phyloP scores from a whole-genome alignment of 2,888 invertebrate genomes.

The Myopa testacea region DNA sequence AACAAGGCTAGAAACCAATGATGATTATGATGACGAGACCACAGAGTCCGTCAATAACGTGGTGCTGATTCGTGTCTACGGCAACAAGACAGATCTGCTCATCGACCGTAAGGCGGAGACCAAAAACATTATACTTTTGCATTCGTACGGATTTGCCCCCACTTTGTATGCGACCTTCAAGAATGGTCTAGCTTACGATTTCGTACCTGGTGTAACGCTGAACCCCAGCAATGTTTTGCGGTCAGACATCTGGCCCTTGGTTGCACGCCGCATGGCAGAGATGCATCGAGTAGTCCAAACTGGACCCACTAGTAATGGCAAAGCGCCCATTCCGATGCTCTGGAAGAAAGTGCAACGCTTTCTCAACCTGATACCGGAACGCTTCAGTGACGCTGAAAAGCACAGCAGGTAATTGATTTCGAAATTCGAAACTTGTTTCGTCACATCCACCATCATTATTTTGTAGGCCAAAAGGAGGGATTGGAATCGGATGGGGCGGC shows the following conservation, averaged over 20 bases:
- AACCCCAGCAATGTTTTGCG: constrained; percentile 74
- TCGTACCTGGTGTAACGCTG: constrained; percentile 84
- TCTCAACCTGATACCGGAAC: constrained; percentile 78
- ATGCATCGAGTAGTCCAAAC: constrained; percentile 76
- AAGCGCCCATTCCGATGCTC: constrained; percentile 73
- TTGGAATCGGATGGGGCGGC: constrained; percentile 44
- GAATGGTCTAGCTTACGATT: constrained; percentile 94
- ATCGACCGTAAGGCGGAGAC: constrained; percentile 90
- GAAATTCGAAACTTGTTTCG: constrained; percentile 45
- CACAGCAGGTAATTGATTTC: constrained; percentile 75
- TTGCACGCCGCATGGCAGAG: constrained; percentile 86
- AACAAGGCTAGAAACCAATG: neutral
- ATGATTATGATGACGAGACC: neutral
- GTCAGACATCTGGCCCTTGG: constrained; percentile 77
- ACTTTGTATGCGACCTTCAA: constrained; percentile 89
- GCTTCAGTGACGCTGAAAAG: constrained; percentile 75
- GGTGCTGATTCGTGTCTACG: constrained; percentile 90
- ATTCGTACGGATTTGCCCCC: constrained; percentile 84
- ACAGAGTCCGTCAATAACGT: constrained; percentile 70
- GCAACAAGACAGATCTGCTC: constrained; percentile 91
- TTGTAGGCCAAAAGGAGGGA: constrained; percentile 51
- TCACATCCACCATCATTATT: constrained; percentile 51
- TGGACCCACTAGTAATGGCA: constrained; percentile 39
- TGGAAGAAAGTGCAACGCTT: constrained; percentile 84
- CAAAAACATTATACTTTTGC: constrained; percentile 73